A percentile compares a stretch with the other conserved stretches of the same genome.
phyloP scores from a whole-genome alignment of 2,888 invertebrate species.

The Iphiclides podalirius region DNA sequence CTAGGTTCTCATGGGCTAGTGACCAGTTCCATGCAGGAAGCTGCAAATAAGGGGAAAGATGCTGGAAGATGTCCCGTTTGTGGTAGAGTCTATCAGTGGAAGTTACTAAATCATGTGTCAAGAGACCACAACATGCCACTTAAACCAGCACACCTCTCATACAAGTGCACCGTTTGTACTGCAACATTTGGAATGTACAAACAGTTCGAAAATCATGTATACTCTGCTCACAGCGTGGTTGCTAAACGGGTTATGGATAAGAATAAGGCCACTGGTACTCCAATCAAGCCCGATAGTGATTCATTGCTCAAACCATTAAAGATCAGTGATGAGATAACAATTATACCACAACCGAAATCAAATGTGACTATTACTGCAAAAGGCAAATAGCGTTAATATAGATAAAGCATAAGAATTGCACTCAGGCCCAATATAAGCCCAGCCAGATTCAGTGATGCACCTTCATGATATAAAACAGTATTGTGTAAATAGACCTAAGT shows the following conservation, averaged over 20 bases:
- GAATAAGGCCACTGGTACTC: conserved; percentile 72
- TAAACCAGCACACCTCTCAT: conserved; percentile 95
- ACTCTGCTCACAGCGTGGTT: conserved; percentile 95
- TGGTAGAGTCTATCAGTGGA: conserved; percentile 91
- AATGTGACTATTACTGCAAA: conserved; percentile 69
- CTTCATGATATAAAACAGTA: conserved; percentile 61
- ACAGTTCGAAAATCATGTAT: conserved; percentile 96
- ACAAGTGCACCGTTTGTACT: conserved; percentile 97
- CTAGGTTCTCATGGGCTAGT: conserved; percentile 96
- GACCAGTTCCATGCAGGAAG: conserved; percentile 97
- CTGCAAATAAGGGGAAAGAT: conserved; percentile 96
- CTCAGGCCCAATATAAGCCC: conserved; percentile 34
- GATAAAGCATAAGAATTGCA: conserved; percentile 41
- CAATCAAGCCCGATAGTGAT: conserved; percentile 69
- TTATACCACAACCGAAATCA: conserved; percentile 90
- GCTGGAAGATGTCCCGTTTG: conserved; percentile 97
- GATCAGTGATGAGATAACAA: conserved; percentile 95
- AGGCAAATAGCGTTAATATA: conserved; percentile 63
- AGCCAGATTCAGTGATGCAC: conserved; percentile 50
- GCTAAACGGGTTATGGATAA: conserved; percentile 93
- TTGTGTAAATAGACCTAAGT: conserved; percentile 67
- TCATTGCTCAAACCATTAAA: conserved; percentile 89
- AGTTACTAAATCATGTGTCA: conserved; percentile 94
- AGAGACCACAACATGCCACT: conserved; percentile 95
- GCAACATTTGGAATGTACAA: conserved; percentile 98